Conservation (phyloP, 2,113 vertebrate species). For the Lophochroa leadbeateri region DNA sequence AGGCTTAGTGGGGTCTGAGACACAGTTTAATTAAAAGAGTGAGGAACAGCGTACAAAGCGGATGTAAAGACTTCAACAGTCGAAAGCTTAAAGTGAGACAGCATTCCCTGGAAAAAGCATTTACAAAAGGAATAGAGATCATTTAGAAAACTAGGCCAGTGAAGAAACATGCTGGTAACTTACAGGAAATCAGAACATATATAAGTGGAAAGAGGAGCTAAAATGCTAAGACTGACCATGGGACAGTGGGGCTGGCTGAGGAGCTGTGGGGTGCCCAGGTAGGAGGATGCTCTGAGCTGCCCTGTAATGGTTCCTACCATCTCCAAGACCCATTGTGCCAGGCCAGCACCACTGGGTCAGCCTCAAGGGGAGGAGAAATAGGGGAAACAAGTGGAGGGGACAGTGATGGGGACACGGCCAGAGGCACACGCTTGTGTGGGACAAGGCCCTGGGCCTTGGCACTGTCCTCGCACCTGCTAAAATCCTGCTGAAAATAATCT, state of each 20-base stretch:
- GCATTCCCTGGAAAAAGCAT: not conserved
- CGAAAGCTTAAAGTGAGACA: not conserved
- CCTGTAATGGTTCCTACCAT: not conserved
- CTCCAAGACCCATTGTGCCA: not conserved
- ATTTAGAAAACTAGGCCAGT: not conserved
- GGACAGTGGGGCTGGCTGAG: fast-evolving
- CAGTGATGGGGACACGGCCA: fast-evolving
- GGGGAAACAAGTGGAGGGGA: fast-evolving
- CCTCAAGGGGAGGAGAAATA: not conserved
- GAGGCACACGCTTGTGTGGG: fast-evolving
- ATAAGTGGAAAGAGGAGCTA: not conserved
- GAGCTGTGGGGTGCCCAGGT: fast-evolving
- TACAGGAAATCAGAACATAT: fast-evolving
- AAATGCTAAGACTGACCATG: fast-evolving
- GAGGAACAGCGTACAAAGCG: fast-evolving
- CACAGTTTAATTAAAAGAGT: not conserved
- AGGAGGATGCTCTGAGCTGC: fast-evolving
- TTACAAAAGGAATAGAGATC: not conserved
- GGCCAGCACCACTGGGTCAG: not conserved
- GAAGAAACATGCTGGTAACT: not conserved
- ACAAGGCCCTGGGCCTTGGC: not conserved
- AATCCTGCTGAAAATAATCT: not conserved
- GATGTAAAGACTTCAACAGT: not conserved
- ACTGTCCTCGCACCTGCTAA: not conserved
- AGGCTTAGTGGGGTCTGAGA: not conserved